Evolutionary conservation across 2,113 vertebrate species (phyloP), one percentile per base, ranked within the genome.

Genomic region (Gulo gulo): DNA sequence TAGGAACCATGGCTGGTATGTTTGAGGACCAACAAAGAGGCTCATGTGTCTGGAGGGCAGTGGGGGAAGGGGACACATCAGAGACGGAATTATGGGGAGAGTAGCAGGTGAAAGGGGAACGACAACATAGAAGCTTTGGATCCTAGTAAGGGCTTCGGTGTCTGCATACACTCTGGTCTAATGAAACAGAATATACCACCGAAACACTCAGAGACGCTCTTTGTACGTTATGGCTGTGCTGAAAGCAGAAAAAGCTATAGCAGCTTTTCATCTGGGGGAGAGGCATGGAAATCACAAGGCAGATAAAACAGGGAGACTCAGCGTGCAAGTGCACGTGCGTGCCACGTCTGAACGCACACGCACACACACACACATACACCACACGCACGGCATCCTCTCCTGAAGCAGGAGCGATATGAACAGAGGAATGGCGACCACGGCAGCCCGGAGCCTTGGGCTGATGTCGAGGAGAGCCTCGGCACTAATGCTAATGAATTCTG

Each of bases 401-500:
- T 26, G 71, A 52, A 71, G 45, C 78, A 21, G 29, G 84, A 61
- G 29, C 3, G 85, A 57, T 16, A 29, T 6, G 39, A 59, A 84
- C 0, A 81, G 88, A 94, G 89, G 86, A 16, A 71, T 1, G 82
- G 86, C 1, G 94, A 94, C 71, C 2, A 80, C 52, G 47, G 85
- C 86, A 29, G 76, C 92, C 98, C 26, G 93, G 79, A 98, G 99
- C 99, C 99, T 98, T 99, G 99, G 99, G 99, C 99, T 97, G 99
- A 98, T 97, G 98, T 97, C 97, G 98, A 98, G 97, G 97, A 97
- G 98, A 99, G 99, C 98, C 96, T 91, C 98, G 97, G 99, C 99
- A 99, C 99, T 99, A 99, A 99, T 99, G 99, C 98, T 99, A 99
- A 99, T 99, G 99, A 99, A 98, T 99, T 99, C 99, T 99, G 99